A percentile compares a stretch with the other conserved stretches of the same genome.
phyloP scores from a whole-genome alignment of 2,888 invertebrate species.

The Mesorhabditis belari region DNA sequence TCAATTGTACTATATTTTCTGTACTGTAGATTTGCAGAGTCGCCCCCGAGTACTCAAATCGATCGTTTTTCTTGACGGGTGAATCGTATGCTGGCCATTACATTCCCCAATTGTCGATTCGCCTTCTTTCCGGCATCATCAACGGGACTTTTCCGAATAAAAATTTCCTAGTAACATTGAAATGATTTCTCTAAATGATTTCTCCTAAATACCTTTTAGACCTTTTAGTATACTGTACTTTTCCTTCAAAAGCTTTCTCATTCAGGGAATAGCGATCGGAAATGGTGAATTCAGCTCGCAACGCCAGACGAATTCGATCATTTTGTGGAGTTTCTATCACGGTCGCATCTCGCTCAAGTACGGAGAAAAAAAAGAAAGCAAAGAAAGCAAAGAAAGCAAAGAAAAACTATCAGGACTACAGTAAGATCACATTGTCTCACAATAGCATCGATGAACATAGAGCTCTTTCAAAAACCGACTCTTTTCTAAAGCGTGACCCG shows the following conservation, averaged over 20 bases:
- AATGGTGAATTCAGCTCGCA: constrained; percentile 33
- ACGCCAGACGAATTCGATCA: constrained; percentile 24
- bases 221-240: too few species aligned
- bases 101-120: constrained; percentile 53
- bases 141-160: constrained; percentile 5
- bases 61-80: constrained; percentile 56
- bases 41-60: constrained; percentile 52
- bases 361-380: constrained; percentile 2
- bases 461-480: neutral
- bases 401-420: too few species aligned
- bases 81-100: constrained; percentile 57
- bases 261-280: constrained; percentile 37
- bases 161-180: constrained; percentile 14
- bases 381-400: too few species aligned
- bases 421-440: too few species aligned
- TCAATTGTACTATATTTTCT: too few species aligned
- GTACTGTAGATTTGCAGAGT: too few species aligned
- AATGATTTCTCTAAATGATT: too few species aligned
- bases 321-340: constrained; percentile 32
- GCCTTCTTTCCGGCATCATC: constrained; percentile 34
- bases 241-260: neutral
- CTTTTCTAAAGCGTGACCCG: too few species aligned
- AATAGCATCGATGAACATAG: too few species aligned
- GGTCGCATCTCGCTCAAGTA: constrained; percentile 23
- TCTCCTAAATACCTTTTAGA: too few species aligned